Percentiles rank a stretch among this genome's conserved stretches.
phyloP scores from a whole-genome alignment of 2,113 vertebrate genomes.

The Gobio gobio region DNA sequence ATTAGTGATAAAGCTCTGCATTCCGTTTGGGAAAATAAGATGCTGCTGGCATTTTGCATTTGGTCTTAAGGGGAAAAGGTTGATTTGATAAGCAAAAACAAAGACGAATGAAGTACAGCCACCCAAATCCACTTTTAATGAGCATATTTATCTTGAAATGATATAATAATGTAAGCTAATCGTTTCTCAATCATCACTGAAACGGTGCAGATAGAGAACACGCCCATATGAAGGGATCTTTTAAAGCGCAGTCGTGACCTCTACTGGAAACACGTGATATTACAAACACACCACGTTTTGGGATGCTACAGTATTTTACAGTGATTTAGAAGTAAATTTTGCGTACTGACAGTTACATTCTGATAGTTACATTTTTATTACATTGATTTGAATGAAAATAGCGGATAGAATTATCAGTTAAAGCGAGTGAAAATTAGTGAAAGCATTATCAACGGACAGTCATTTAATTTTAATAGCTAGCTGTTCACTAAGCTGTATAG shows the following conservation, averaged over 20 bases:
- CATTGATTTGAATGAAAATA: not conserved
- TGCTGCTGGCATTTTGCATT: not conserved
- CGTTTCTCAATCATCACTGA: not conserved
- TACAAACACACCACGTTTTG: not conserved
- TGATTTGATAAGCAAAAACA: slow-evolving; percentile 11
- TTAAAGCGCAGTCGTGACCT: not conserved
- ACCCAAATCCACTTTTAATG: not conserved
- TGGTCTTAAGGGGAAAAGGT: not conserved
- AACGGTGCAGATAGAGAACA: not conserved
- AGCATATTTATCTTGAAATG: not conserved
- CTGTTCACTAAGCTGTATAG: not conserved
- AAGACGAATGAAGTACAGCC: slow-evolving; percentile 14
- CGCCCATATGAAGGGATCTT: not conserved
- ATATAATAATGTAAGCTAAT: not conserved
- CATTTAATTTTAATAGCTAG: not conserved
- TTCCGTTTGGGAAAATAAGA: not conserved
- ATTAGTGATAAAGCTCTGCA: not conserved
- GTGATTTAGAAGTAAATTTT: no score
- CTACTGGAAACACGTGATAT: not conserved
- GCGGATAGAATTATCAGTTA: not conserved
- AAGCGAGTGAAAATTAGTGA: no score
- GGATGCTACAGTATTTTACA: not conserved
- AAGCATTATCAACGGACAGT: not conserved
- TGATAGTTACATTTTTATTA: not conserved
- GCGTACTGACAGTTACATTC: no score